Conservation (phyloP, 2,888 invertebrate genomes). For the Ectropis crepuscularia region DNA sequence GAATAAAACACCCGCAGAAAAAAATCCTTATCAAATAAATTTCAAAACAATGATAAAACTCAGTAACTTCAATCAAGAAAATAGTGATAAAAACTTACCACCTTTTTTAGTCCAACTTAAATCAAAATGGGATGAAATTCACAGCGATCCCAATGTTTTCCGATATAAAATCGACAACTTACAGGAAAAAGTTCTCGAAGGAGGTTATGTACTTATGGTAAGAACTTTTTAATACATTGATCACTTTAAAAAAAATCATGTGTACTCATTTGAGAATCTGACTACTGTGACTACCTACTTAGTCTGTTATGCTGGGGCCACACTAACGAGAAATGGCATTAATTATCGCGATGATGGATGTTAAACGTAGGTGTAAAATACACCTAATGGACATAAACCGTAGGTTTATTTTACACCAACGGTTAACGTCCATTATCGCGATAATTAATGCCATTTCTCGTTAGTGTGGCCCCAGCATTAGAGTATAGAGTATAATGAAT, state of each 20-base stretch:
- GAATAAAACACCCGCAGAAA: neutral
- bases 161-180: conserved; percentile 66
- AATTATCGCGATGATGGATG: no score
- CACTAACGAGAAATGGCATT: no score
- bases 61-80: conserved; percentile 30
- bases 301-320: no score
- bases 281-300: no score
- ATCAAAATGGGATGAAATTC: conserved; percentile 66
- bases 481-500: no score
- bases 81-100: neutral
- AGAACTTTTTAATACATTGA: neutral
- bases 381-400: no score
- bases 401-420: no score
- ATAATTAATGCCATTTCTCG: no score
- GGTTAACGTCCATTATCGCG: no score
- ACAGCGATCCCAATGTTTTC: conserved; percentile 57
- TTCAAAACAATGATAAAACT: conserved; percentile 40
- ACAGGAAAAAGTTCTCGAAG: conserved; percentile 57
- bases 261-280: no score
- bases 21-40: neutral
- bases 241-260: neutral
- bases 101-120: conserved; percentile 36
- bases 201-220: conserved; percentile 68
- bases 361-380: no score
- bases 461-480: no score